Base-by-base conservation (phyloP, 2,113 vertebrate genomes). In the Anthoscopus minutus region DNA sequence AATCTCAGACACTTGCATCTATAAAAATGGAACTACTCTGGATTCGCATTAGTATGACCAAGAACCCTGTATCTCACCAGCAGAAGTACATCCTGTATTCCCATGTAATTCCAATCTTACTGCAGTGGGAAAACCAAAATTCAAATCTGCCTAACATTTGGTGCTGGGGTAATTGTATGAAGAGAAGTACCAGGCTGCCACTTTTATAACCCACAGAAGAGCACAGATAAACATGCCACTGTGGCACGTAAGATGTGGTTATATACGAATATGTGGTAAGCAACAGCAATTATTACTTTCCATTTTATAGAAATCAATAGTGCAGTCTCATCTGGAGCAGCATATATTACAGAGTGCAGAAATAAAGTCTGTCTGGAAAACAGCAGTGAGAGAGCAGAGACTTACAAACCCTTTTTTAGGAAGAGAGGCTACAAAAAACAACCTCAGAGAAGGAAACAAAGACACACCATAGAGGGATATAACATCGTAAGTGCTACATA, bases 1-100 rank as follows among this genome's bases (percentile, higher is more conserved):
- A 95, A 81, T 92, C 47, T 78, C 84, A 54, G 60, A 92, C 33
- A 78, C 11, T 48, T 84, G 30, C 17, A 7, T 51, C 72, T 70
- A 62, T 84, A 94, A 89, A 95, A 80, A 50, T 77, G 58, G 72
- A 92, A 92, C 60, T 92, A 33, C 56, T 86, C 84, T 84, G 51
- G 84, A 78, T 81, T 94, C 35, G 66, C 33, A 86, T 88, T 67
- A 66, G 37, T 33, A 61, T 33, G 38, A 82, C 25, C 73, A 89
- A 87, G 78, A 79, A 82, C 24, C 33, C 23, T 44, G 22, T n/a
- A 38, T 37, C 58, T 93, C 53, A 64, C 61, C 64, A 93, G 35
- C 2, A 20, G n/a, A 76, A 82, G 24, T n/a, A 69, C 13, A 70
- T 31, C 33, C 50, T 69, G 6, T 48, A 51, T 56, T 80, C 24